A percentile compares a stretch with the other conserved stretches of the same genome.
phyloP scores from a whole-genome alignment of 2,888 invertebrate genomes.

The Apamea crenata region DNA sequence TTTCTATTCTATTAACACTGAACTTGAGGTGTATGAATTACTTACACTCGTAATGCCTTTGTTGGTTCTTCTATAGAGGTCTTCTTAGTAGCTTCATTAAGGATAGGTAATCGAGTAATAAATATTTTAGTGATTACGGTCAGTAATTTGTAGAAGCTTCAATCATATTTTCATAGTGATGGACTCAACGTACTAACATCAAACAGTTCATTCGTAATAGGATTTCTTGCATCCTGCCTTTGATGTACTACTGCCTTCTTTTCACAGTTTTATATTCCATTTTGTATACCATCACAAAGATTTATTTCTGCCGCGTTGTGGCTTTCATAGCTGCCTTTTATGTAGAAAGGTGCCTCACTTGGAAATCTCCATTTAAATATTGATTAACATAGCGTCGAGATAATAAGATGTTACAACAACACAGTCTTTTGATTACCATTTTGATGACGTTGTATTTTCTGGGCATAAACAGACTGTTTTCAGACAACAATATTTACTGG shows the following conservation, averaged over 20 bases:
- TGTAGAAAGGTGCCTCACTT: slow-evolving; percentile 3
- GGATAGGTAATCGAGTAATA: too few relatives aligned
- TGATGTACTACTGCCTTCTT: slow-evolving; percentile 63
- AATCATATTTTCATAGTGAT: slow-evolving; percentile 29
- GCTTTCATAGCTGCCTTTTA: slow-evolving; percentile 44
- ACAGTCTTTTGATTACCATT: slow-evolving; percentile 42
- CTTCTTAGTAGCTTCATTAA: neutral
- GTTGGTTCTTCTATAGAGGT: neutral
- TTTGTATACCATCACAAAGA: slow-evolving; percentile 45
- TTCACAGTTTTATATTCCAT: slow-evolving; percentile 56
- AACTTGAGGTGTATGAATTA: neutral
- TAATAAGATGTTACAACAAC: slow-evolving; percentile 41
- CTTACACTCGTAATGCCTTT: neutral
- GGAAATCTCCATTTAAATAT: slow-evolving; percentile 49
- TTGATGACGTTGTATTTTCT: slow-evolving; percentile 31
- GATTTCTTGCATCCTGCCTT: slow-evolving; percentile 66
- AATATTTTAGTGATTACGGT: neutral
- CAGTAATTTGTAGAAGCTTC: slow-evolving; percentile 1
- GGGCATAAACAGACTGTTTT: slow-evolving; percentile 1
- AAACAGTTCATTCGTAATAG: slow-evolving; percentile 66
- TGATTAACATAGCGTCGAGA: slow-evolving; percentile 22
- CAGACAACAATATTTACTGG: neutral
- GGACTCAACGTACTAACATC: slow-evolving; percentile 61
- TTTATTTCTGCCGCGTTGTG: slow-evolving; percentile 41
- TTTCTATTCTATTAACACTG: neutral